Base-by-base conservation (phyloP, 2,797 vertebrate species). In the Emys orbicularis region DNA sequence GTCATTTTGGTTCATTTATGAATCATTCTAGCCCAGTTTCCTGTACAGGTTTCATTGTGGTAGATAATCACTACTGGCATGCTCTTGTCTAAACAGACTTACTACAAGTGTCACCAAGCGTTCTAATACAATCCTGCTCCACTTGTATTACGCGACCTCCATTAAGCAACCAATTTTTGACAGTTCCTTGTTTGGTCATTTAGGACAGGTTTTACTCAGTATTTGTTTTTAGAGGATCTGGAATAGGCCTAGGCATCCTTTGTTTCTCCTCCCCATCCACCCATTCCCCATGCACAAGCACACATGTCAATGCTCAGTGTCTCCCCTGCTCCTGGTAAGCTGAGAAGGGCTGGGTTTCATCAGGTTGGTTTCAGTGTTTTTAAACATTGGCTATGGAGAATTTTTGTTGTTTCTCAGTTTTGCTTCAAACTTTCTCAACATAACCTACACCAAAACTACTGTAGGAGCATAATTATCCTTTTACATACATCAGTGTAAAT, bases 371-470 rank as follows among this genome's bases (percentile, higher is more conserved):
- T 87, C 57, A 72, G 6, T 8, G 19, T 57, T n/a, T 88, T 82
- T 31, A 89, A 77, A 29, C 0, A 19, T 10, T 4, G 12, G 44
- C 53, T 56, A 87, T 27, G 76, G 1, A 0, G 1, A 79, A 16
- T n/a, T 49, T 9, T 61, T 47, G 23, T 25, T 25, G 47, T 90
- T 15, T 87, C 2, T 0, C 12, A 10, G 37, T 83, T 93, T 79
- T 92, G 4, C 59, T 72, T 72, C 23, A 41, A 72, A 72, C 41
- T 72, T 72, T 72, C 18, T 68, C 18, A 68, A 37, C 19, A 37
- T 34, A 37, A 68, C 65, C 6, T 68, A 16, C 18, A 37, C 8
- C 34, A 37, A 23, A 72, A 41, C 68, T 41, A 21, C n/a, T 5
- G 2, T 15, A 41, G 68, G 37, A 72, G 37, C 19, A 41, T 25